Evolutionary conservation across 2,113 vertebrate species (phyloP).

Genomic region (Oplegnathus fasciatus): DNA sequence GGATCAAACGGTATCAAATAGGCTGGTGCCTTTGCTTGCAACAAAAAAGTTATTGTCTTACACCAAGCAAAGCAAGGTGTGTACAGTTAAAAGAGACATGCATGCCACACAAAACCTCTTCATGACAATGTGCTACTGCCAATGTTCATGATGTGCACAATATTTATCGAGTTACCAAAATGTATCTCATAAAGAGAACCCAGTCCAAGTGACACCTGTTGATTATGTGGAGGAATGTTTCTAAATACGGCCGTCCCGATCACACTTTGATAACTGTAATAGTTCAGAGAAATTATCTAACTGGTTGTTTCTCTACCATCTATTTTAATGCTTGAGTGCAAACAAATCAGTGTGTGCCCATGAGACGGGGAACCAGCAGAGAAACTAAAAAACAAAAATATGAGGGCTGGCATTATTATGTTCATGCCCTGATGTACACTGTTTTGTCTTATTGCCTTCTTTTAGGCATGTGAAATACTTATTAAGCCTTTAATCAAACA

Average conservation of each 20-base stretch:
- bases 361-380: not conserved
- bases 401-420: not conserved
- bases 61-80: not conserved
- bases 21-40: not conserved
- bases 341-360: not conserved
- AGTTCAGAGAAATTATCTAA: not conserved
- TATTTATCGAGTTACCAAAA: not conserved
- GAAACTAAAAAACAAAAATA: not conserved
- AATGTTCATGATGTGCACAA: not conserved
- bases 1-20: slow-evolving; percentile 2
- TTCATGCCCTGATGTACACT: not conserved
- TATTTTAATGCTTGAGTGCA: not conserved
- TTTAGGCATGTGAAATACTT: not conserved
- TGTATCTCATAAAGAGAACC: not conserved
- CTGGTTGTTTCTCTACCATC: not conserved
- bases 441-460: not conserved
- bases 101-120: not conserved
- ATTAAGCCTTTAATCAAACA: not conserved
- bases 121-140: not conserved
- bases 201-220: not conserved
- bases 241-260: no score
- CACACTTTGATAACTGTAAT: not conserved
- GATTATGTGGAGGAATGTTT: not conserved
- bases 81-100: no score
- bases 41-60: slow-evolving; percentile 11